Conservation (phyloP, 1,140 invertebrate species). For the Dinoponera quadriceps region DNA sequence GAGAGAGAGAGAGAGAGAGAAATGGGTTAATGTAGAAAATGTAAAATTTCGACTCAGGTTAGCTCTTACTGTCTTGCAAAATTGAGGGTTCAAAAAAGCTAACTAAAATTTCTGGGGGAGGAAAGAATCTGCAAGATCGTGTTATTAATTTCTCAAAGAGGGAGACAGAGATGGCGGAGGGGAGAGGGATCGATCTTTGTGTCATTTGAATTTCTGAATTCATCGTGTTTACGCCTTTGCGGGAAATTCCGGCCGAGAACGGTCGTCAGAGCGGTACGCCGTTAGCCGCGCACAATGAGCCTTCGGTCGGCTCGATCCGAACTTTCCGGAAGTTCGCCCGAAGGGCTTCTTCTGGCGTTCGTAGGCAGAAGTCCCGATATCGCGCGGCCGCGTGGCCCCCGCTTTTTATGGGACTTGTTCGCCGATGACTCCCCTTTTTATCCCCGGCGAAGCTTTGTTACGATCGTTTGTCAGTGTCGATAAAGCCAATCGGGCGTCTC, state of each 20-base stretch:
- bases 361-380: slow-evolving; percentile 12
- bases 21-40: no score
- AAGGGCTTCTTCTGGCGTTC: slow-evolving; percentile 2
- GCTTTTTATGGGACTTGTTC: slow-evolving; percentile 40
- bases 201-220: no score
- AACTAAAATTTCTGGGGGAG: no score
- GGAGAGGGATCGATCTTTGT: no score
- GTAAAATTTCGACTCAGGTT: no score
- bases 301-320: slow-evolving; percentile 3
- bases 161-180: no score
- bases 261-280: background rate
- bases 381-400: background rate
- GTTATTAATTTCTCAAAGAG: no score
- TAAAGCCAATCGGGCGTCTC: slow-evolving; percentile 57
- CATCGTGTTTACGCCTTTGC: background rate
- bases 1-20: no score
- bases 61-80: no score
- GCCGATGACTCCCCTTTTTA: slow-evolving; percentile 5
- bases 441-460: slow-evolving; percentile 36
- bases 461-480: slow-evolving; percentile 70
- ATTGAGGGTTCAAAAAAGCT: no score
- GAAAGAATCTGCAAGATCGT: no score
- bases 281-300: slow-evolving; percentile 6
- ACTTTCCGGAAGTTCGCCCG: slow-evolving; percentile 6
- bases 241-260: background rate